Evolutionary conservation across 2,797 vertebrate genomes (phyloP).

Genomic region (Pseudopleuronectes americanus): DNA sequence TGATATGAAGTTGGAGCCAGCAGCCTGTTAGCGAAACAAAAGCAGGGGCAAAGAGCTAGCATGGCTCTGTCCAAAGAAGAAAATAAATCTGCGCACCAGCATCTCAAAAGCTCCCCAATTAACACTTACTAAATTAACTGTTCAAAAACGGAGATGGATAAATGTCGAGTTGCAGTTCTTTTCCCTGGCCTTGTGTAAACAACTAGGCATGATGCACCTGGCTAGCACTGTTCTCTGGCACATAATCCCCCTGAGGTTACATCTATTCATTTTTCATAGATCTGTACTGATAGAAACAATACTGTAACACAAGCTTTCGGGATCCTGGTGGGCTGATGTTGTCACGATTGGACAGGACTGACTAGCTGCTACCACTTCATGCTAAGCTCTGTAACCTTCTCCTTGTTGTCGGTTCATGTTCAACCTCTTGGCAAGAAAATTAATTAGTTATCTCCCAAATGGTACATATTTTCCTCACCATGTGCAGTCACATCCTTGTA

Average conservation of each 20-base stretch:
- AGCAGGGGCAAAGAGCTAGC: neutral
- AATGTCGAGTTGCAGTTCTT: constrained; percentile 11
- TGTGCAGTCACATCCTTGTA: too few relatives aligned
- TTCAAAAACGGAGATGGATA: constrained; percentile 15
- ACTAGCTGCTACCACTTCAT: too few relatives aligned
- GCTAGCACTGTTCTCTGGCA: neutral
- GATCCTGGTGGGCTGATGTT: neutral
- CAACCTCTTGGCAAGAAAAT: too few relatives aligned
- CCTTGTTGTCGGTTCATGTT: too few relatives aligned
- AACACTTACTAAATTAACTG: constrained; percentile 36
- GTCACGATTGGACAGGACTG: neutral
- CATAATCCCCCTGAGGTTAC: neutral
- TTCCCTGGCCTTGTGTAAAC: constrained; percentile 1
- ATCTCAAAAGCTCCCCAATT: constrained; percentile 30
- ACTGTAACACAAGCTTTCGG: neutral
- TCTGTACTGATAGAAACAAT: neutral
- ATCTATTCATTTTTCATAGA: neutral
- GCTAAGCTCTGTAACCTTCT: too few relatives aligned
- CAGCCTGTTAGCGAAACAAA: constrained; percentile 7
- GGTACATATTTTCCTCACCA: too few relatives aligned
- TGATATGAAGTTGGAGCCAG: constrained; percentile 13
- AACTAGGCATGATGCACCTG: neutral
- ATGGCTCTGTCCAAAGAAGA: neutral
- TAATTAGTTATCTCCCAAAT: too few relatives aligned
- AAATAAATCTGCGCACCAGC: neutral